Percentiles rank a stretch among this genome's conserved stretches.
phyloP scores from a whole-genome alignment of 2,888 invertebrate species.

The Acanthoscelides obtectus region DNA sequence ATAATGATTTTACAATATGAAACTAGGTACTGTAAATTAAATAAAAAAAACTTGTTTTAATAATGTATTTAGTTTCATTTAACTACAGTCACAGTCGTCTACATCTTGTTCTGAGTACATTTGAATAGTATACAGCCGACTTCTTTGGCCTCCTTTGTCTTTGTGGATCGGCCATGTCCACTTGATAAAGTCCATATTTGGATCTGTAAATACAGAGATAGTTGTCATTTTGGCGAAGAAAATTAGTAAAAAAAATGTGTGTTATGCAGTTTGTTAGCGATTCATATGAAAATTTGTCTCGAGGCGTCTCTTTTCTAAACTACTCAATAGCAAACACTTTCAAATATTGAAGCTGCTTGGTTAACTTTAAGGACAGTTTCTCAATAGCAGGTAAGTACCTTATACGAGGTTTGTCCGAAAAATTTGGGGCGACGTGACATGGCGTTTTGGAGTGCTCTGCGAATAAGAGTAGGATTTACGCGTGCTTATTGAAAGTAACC shows the following conservation, averaged over 20 bases:
- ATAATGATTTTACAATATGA: background rate
- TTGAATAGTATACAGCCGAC: constrained; percentile 17
- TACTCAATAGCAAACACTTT: too few species aligned
- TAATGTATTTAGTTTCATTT: background rate
- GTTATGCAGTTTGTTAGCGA: too few species aligned
- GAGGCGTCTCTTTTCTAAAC: too few species aligned
- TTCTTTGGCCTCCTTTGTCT: constrained; percentile 48
- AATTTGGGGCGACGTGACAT: too few species aligned
- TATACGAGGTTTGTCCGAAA: too few species aligned
- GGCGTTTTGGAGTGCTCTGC: too few species aligned
- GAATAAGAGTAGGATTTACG: too few species aligned
- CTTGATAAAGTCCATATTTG: constrained; percentile 63
- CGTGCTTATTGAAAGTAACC: too few species aligned
- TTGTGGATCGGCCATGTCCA: constrained; percentile 57
- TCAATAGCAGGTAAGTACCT: too few species aligned
- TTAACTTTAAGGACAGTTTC: too few species aligned
- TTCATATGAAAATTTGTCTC: too few species aligned
- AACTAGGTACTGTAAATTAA: background rate
- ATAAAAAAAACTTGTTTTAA: background rate
- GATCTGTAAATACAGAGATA: constrained; percentile 51
- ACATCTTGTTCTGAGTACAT: constrained; percentile 17
- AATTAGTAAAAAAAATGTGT: constrained; percentile 47
- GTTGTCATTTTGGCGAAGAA: background rate
- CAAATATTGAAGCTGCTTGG: too few species aligned
- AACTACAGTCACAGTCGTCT: background rate